Evolutionary conservation across 2,888 invertebrate genomes (phyloP), one percentile per base, ranked within the genome.

Genomic region (Coleophora deauratella): DNA sequence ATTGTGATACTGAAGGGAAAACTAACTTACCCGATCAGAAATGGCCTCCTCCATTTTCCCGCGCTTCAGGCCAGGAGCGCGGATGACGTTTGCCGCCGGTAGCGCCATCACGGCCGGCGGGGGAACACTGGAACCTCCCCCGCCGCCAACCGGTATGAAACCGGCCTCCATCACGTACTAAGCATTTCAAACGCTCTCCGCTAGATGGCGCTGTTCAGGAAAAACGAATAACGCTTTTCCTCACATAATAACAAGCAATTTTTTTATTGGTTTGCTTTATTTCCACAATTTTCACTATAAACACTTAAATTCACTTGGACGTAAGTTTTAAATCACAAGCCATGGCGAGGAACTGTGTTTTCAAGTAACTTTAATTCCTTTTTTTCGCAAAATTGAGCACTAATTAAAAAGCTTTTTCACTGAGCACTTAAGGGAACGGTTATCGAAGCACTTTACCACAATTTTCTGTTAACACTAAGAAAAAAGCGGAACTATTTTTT

Each of bases 31-130:
- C 89, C 93, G 87, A 77, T 93, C 91, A 38, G 90, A 88, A 45
- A 93, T 90, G 43, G 91, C 89, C 54, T 92, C 91, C 63, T 93
- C 93, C 67, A 90, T 89, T 72, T 92, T 93, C 52, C 94, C 94
- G 64, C 93, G 88, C 64, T 93, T 93, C 57, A 94, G 78, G 30
- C 90, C 91, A 21, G 93, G 93, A 57, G 93, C 93, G 51, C 94
- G 88, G 47, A 94, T 87, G 37, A 94, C 89, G 65, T 91, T 91
- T 58, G 85, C 86, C 47, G 85, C 84, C 64, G 86, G 79, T 73
- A 88, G 78, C 74, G 74, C 64, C 40, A 76, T 67, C 54, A 69
- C 49, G 45, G 59, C 52, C 49, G 70, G 66, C 56, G 69, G 66
- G 52, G 61, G 59, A 42, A 49, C 54, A 28, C 59, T 59, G 30